phyloP scores from a whole-genome alignment of 2,888 invertebrate genomes.

The Molorchus minor region DNA sequence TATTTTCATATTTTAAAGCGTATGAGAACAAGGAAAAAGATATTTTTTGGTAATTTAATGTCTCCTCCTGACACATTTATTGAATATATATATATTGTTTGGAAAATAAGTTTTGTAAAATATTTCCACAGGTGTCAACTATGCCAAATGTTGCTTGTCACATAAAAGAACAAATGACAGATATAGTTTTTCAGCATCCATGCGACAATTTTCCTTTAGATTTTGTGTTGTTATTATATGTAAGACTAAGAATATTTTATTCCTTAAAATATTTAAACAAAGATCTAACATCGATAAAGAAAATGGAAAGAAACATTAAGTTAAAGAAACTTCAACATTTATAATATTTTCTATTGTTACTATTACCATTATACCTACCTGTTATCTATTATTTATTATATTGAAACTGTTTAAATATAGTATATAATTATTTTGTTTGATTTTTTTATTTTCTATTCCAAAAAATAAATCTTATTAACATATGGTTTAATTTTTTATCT shows the following conservation, averaged over 20 bases:
- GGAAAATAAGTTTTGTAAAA: neutral
- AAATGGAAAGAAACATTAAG: too few relatives aligned
- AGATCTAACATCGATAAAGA: too few relatives aligned
- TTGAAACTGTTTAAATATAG: too few relatives aligned
- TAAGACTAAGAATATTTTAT: conserved; percentile 1
- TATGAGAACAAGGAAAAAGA: neutral
- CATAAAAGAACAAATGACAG: neutral
- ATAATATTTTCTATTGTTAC: too few relatives aligned
- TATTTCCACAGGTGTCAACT: neutral
- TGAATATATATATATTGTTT: neutral
- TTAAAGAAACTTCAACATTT: too few relatives aligned
- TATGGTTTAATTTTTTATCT: too few relatives aligned
- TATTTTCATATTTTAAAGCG: neutral
- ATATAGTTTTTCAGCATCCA: neutral
- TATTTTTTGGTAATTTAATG: neutral
- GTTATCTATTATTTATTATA: too few relatives aligned
- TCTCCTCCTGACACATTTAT: neutral
- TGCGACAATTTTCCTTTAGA: neutral
- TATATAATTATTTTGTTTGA: too few relatives aligned
- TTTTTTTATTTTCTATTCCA: too few relatives aligned
- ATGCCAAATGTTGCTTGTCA: neutral
- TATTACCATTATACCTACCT: too few relatives aligned
- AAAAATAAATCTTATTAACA: too few relatives aligned
- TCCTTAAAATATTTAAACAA: neutral
- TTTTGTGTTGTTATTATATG: neutral